Evolutionary conservation across 2,888 invertebrate species (phyloP).

Genomic region (Helicoverpa assulta): DNA sequence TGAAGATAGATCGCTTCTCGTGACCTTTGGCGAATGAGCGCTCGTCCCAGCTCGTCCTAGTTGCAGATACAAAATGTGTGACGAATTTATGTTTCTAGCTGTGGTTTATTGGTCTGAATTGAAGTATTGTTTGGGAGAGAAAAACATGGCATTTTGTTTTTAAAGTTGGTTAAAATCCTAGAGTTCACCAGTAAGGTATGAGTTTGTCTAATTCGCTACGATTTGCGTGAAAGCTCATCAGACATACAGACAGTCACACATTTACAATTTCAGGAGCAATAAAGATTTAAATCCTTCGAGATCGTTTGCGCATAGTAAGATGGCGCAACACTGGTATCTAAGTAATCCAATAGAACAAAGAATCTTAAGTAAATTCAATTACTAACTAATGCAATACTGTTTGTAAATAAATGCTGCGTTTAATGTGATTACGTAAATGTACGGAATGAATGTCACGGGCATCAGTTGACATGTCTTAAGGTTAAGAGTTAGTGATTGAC

Average conservation of each 20-base stretch:
- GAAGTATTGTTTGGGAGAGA: too few relatives aligned
- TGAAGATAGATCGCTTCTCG: background rate
- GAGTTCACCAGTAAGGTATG: too few relatives aligned
- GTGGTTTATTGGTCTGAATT: too few relatives aligned
- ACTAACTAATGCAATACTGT: slow-evolving; percentile 49
- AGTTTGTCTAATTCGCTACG: too few relatives aligned
- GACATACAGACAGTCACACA: too few relatives aligned
- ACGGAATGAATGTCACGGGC: slow-evolving; percentile 12
- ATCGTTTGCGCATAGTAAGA: slow-evolving; percentile 21
- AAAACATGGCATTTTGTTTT: too few relatives aligned
- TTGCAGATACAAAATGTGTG: background rate
- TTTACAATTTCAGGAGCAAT: too few relatives aligned
- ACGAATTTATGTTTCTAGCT: background rate
- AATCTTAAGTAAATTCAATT: slow-evolving; percentile 60
- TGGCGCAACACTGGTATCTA: slow-evolving; percentile 21
- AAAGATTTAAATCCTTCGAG: background rate
- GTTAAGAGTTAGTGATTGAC: too few relatives aligned
- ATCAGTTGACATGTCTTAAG: background rate
- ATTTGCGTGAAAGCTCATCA: too few relatives aligned
- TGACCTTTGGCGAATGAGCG: background rate
- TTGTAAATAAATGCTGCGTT: slow-evolving; percentile 45
- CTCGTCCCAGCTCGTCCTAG: background rate
- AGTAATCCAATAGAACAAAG: slow-evolving; percentile 56
- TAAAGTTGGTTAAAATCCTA: too few relatives aligned
- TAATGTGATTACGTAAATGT: slow-evolving; percentile 48